These are phyloP conservation scores for Muraenolepis orangiensis DNA, from an alignment of 2,797 vertebrate genomes.

Conservation along the genomic window DNA sequence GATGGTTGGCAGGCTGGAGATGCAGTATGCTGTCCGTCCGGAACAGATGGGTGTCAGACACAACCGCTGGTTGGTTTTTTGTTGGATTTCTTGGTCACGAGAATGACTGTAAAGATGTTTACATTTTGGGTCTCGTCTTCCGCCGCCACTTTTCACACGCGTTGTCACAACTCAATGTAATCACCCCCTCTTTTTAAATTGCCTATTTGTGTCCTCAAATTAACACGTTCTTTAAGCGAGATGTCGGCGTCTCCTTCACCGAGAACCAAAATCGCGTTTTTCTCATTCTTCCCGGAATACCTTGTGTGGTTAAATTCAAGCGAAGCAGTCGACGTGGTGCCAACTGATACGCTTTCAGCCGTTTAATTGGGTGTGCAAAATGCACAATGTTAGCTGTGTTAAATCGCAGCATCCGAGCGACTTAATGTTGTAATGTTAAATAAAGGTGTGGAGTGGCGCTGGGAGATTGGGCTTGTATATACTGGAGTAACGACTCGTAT, in stretches of 20 bases:
- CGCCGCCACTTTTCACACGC: neutral
- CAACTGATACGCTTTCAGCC: neutral
- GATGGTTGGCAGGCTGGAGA: neutral
- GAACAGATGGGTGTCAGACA: neutral
- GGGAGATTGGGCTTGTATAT: neutral
- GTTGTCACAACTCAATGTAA: neutral
- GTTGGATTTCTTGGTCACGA: neutral
- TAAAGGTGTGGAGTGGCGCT: neutral
- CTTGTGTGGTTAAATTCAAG: neutral
- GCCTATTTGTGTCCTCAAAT: neutral
- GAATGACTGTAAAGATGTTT: neutral
- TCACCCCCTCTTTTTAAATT: neutral
- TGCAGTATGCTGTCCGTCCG: neutral
- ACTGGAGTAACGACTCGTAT: neutral
- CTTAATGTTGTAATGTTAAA: neutral
- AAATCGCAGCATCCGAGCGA: neutral
- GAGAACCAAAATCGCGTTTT: neutral
- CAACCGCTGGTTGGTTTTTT: neutral
- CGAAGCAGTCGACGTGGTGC: too few relatives aligned
- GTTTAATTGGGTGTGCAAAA: neutral
- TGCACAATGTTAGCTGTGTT: neutral
- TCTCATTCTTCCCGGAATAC: neutral
- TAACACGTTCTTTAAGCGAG: neutral
- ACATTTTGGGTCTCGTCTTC: neutral
- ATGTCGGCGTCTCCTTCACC: too few relatives aligned